Conservation (phyloP, 1,140 invertebrate genomes). For the Nephotettix cincticeps region DNA sequence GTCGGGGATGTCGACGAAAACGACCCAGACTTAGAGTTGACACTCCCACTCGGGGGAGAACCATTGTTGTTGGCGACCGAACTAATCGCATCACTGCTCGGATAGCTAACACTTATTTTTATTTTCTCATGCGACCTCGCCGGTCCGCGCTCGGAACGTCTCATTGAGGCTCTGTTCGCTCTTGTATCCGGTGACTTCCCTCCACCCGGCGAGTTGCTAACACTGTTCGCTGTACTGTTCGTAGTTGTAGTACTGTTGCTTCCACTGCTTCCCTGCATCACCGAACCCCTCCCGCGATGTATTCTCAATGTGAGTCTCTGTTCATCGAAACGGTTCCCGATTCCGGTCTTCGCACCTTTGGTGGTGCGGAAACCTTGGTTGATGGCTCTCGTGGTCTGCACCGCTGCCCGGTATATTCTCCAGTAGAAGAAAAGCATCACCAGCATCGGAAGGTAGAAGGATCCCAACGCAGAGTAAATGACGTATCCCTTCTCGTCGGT, state of each 20-base stretch:
- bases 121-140: constrained; percentile 66
- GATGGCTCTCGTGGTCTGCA: constrained; percentile 85
- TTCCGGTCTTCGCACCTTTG: constrained; percentile 60
- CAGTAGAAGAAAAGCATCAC: constrained; percentile 97
- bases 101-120: constrained; percentile 80
- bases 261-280: constrained; percentile 58
- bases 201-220: constrained; percentile 37
- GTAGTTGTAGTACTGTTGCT: constrained; percentile 42
- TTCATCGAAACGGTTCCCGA: constrained; percentile 74
- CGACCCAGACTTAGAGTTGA: constrained; percentile 31
- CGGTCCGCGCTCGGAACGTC: constrained; percentile 17
- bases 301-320: constrained; percentile 88
- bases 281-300: constrained; percentile 73
- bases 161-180: constrained; percentile 51
- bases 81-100: constrained; percentile 71
- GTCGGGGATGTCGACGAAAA: constrained; percentile 40
- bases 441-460: constrained; percentile 95
- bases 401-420: constrained; percentile 90
- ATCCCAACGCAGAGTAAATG: constrained; percentile 87
- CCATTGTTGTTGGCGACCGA: constrained; percentile 47
- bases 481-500: constrained; percentile 85
- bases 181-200: constrained; percentile 27
- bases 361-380: constrained; percentile 92
- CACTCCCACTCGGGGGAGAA: constrained; percentile 26
- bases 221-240: constrained; percentile 37